Evolutionary conservation across 2,888 invertebrate genomes (phyloP).

Genomic region (Caenorhabditis sinica): DNA sequence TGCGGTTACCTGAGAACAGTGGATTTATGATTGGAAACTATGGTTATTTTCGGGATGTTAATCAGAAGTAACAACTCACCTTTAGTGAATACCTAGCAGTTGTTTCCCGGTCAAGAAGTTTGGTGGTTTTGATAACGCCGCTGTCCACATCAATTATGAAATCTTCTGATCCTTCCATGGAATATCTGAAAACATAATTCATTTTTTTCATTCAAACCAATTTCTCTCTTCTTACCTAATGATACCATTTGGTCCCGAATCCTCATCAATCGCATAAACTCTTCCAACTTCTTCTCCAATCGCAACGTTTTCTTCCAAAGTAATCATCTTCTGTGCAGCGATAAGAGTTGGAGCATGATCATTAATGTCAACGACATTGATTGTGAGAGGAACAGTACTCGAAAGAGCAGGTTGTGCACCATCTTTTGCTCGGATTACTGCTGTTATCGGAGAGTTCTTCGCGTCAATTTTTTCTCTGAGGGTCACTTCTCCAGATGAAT

Average conservation of each 20-base stretch:
- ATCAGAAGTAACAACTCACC: constrained; percentile 83
- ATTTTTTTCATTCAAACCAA: background rate
- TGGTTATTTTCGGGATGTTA: background rate
- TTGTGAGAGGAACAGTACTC: constrained; percentile 94
- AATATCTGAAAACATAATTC: constrained; percentile 41
- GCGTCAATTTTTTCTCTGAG: constrained; percentile 76
- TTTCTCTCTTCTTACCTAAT: constrained; percentile 36
- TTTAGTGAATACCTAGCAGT: constrained; percentile 91
- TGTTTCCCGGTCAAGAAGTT: constrained; percentile 93
- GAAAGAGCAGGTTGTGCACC: constrained; percentile 95
- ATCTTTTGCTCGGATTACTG: constrained; percentile 95
- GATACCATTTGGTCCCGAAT: constrained; percentile 88
- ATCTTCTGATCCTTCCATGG: constrained; percentile 84
- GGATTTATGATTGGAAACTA: constrained; percentile 40
- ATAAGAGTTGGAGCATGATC: constrained; percentile 95
- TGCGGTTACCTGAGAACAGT: constrained; percentile 86
- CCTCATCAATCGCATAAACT: constrained; percentile 96
- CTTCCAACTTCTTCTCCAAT: constrained; percentile 92
- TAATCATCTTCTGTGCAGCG: constrained; percentile 93
- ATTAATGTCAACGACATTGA: constrained; percentile 95
- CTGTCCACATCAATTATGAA: constrained; percentile 95
- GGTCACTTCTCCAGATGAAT: constrained; percentile 90
- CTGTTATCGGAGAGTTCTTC: constrained; percentile 85
- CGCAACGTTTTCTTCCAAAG: constrained; percentile 93
- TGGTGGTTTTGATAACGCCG: constrained; percentile 93